Base-by-base conservation (phyloP, 1,140 invertebrate genomes). In the Heliothis subflexa region DNA sequence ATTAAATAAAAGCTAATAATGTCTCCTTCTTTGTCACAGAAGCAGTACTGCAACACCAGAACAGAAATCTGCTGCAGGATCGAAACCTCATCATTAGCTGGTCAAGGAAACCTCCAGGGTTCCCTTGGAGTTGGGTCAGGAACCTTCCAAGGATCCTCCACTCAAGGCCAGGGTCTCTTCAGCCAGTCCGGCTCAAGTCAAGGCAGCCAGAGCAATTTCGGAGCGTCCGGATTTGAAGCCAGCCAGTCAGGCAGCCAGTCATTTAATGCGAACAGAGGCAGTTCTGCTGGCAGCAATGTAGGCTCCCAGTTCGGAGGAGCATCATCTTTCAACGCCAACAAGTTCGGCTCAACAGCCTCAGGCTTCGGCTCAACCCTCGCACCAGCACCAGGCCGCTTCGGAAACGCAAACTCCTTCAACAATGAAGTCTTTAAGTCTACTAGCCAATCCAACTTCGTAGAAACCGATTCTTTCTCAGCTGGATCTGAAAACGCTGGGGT, bases 21-120 rank as follows among this genome's bases (percentile, higher is more conserved):
- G 0, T 16, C 18, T 49, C 33, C 54, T 28, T 21, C 13, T 71
- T 93, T 92, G 85, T 95, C 95, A 81, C 89, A 95, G 95, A 93
- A 94, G 83, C 90, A 93, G 77, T 91, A 92, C 84, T 95, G 95
- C 89, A 92, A 93, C 81, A 81, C 88, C 0, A 86, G 88, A 40
- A 91, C 89, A 2, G 94, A 95, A 86, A 87, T 94, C 28, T 95
- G 95, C 89, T 95, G 95, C 87, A 89, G 91, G 55, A 84, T 95
- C 40, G 91, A 92, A 78, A 76, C 87, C 10, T 80, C 87, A 28
- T 72, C 83, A 16, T 52, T 85, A 0, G 47, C 81, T 11, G 88
- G 85, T 2, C 64, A 81, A 16, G 78, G 75, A 9, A 78, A 75
- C n/a, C 25, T 81, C 62, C 88, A 90, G 57, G 86, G 83, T 1